phyloP scores from a whole-genome alignment of 2,113 vertebrate species.

The Hemiprocne comata region DNA sequence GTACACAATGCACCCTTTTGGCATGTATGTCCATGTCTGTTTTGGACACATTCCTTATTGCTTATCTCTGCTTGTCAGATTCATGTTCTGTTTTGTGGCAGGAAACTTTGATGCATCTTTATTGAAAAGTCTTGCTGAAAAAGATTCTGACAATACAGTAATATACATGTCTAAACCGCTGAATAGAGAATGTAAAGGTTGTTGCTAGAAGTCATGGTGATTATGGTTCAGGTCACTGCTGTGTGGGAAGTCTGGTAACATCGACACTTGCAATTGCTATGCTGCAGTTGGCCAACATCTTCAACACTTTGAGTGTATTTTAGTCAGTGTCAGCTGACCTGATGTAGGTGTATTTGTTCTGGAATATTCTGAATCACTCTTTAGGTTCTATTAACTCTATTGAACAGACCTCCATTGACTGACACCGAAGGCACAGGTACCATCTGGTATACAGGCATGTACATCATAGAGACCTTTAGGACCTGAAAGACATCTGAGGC shows the following conservation, averaged over 20 bases:
- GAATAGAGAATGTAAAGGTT: background rate
- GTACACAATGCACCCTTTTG: background rate
- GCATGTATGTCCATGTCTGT: background rate
- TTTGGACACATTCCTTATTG: background rate
- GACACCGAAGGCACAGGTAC: background rate
- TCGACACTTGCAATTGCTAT: background rate
- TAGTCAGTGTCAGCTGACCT: background rate
- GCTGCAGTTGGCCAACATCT: background rate
- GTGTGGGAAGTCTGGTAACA: background rate
- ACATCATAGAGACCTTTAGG: background rate
- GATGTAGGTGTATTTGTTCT: background rate
- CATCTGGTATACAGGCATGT: background rate
- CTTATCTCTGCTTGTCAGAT: background rate
- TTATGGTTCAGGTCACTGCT: background rate
- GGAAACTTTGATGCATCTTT: background rate
- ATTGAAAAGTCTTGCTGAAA: background rate
- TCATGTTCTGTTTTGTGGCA: background rate
- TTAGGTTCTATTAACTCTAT: background rate
- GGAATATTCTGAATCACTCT: background rate
- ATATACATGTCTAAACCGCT: fast-evolving
- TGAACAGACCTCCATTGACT: background rate
- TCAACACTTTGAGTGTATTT: background rate
- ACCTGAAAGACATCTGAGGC: background rate
- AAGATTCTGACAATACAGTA: background rate
- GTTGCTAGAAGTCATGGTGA: background rate